Base-by-base conservation (phyloP, 2,797 vertebrate genomes). In the Ataeniobius toweri region DNA sequence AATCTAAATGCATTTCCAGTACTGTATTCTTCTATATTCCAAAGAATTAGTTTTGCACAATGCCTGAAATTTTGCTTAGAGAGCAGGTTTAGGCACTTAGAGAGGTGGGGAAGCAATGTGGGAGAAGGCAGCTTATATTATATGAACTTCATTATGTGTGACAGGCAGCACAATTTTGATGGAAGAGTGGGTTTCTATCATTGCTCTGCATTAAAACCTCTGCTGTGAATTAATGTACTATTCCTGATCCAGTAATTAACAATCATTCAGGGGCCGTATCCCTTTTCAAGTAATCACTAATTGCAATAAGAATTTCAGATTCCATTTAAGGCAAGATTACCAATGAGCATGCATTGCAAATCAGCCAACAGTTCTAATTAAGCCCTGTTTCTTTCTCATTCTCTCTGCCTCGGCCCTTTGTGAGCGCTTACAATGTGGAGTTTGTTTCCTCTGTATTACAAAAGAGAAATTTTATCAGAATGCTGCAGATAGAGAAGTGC, bases 231-330 rank as follows among this genome's bases (percentile, higher is more conserved):
- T 90, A 92, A 93, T 92, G 92, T 89, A 89, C 90, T 88, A 89
- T 93, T 94, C 90, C 88, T 89, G 93, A 93, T 94, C 89, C 93
- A 88, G 90, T 93, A 94, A 94, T 94, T 94, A 94, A 94, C 93
- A 91, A 90, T 92, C 92, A 91, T 94, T 92, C 88, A 71, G 89
- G 86, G 90, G 89, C 90, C 89, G 88, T 92, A 93, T 95, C 92
- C 91, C 90, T 92, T 94, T 93, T 94, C 91, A 91, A 93, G 91
- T 93, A 86, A 90, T 93, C 91, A 85, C 93, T 95, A 93, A 95
- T 94, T 94, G 94, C 92, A 94, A 93, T 92, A 94, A 90, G 90
- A 93, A 93, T 94, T 94, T 90, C 91, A 89, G 89, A 92, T 93
- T 92, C 87, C 89, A 92, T 93, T 93, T 94, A 92, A 93, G 89